Evolutionary conservation across 2,888 invertebrate species (phyloP).

Genomic region (Aphrophora alni): DNA sequence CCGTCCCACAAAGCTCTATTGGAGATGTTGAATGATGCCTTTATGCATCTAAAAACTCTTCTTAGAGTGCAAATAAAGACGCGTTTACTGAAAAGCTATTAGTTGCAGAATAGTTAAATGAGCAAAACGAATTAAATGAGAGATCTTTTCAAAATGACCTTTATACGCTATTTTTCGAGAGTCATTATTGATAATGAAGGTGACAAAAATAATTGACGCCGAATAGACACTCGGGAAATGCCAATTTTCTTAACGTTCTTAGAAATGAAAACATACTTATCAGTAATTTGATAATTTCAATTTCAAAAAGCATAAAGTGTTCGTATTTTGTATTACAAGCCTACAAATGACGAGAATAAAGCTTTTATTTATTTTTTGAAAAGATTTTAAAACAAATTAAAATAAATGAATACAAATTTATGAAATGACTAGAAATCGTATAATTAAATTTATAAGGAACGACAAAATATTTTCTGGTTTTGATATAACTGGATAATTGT

Average conservation of each 20-base stretch:
- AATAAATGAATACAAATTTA: neutral
- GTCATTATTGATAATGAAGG: conserved; percentile 18
- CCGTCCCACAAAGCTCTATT: neutral
- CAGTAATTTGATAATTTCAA: conserved; percentile 34
- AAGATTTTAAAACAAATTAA: neutral
- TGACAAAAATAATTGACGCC: conserved; percentile 31
- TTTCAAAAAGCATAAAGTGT: neutral
- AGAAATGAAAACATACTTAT: conserved; percentile 22
- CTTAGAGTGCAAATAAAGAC: conserved; percentile 3
- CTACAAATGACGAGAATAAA: neutral
- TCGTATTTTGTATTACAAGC: neutral
- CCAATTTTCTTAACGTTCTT: conserved; percentile 29
- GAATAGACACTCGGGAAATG: conserved; percentile 4
- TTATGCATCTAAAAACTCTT: conserved; percentile 16
- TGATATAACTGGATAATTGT: no score
- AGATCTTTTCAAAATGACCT: neutral
- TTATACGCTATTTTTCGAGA: neutral
- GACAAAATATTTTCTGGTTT: no score
- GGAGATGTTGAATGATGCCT: conserved; percentile 6
- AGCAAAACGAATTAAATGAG: neutral
- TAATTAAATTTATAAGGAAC: no score
- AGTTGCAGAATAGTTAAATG: conserved; percentile 24
- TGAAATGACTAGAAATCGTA: no score
- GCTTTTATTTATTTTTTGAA: neutral
- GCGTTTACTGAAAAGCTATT: conserved; percentile 8